phyloP scores from a whole-genome alignment of 2,888 invertebrate species.

The Dysmachus trigonus region DNA sequence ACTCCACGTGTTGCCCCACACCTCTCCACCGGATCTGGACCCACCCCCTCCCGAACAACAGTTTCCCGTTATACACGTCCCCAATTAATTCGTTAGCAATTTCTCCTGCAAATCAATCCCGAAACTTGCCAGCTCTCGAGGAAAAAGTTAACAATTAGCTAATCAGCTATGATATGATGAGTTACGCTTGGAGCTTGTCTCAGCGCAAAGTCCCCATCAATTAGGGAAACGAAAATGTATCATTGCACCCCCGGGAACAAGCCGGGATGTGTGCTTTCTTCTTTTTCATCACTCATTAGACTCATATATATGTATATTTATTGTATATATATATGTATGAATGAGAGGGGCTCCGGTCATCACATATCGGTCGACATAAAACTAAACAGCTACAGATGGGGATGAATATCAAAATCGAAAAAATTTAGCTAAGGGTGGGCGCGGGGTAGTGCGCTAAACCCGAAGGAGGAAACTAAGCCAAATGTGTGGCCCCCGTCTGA shows the following conservation, averaged over 20 bases:
- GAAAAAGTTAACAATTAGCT: slow-evolving; percentile 35
- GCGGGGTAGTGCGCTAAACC: not conserved
- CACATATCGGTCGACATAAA: not conserved
- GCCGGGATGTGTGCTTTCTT: not conserved
- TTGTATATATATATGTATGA: too few relatives aligned
- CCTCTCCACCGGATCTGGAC: not conserved
- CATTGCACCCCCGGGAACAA: not conserved
- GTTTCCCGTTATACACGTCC: not conserved
- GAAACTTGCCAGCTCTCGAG: not conserved
- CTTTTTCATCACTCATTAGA: slow-evolving; percentile 6
- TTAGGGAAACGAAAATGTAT: slow-evolving; percentile 34
- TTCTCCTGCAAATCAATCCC: not conserved
- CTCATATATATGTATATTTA: too few relatives aligned
- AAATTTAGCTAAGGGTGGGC: not conserved
- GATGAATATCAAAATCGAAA: slow-evolving; percentile 36
- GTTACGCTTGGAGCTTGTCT: slow-evolving; percentile 23
- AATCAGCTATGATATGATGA: slow-evolving; percentile 34
- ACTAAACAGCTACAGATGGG: slow-evolving; percentile 21
- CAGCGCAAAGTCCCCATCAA: slow-evolving; percentile 33
- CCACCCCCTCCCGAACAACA: not conserved
- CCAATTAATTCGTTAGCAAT: not conserved
- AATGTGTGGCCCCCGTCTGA: not conserved
- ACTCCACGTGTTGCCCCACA: not conserved
- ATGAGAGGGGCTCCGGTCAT: not conserved
- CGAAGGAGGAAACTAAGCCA: slow-evolving; percentile 14